Evolutionary conservation across 2,113 vertebrate species (phyloP).

Genomic region (Columba livia): DNA sequence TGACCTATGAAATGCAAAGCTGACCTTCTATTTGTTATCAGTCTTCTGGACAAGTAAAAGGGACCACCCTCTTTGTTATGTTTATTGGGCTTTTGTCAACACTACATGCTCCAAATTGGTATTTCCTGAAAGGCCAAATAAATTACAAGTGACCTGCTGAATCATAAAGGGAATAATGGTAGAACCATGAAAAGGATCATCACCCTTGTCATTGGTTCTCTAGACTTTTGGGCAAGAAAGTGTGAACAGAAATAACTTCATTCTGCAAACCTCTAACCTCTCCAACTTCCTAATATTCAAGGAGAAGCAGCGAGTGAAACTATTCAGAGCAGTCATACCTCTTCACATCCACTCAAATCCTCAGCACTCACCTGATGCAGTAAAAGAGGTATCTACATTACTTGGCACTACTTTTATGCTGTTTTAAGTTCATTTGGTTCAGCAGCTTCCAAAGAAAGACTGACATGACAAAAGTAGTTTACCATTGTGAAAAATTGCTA

Average conservation of each 20-base stretch:
- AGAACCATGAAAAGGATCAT: neutral
- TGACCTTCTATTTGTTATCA: constrained; percentile 75
- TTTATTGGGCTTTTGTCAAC: constrained; percentile 61
- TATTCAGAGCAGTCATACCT: neutral
- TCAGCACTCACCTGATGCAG: neutral
- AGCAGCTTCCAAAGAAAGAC: neutral
- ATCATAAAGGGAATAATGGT: constrained; percentile 8
- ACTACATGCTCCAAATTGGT: constrained; percentile 53
- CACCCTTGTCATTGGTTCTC: neutral
- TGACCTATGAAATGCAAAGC: constrained; percentile 76
- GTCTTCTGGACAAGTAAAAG: constrained; percentile 66
- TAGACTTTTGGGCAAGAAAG: neutral
- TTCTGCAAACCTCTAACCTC: neutral
- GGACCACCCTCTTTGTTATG: constrained; percentile 72
- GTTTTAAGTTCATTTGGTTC: rapidly evolving
- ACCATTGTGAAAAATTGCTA: neutral
- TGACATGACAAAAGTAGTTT: neutral
- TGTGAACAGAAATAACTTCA: neutral
- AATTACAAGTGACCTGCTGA: constrained; percentile 57
- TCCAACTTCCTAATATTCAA: neutral
- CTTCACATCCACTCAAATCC: neutral
- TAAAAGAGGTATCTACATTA: neutral
- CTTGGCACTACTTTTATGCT: neutral
- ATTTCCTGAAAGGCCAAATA: constrained; percentile 67
- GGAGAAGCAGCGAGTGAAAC: neutral